These are phyloP conservation scores for Epsilonema sp. DNA, from an alignment of 2,888 invertebrate species.

Conservation along the genomic window DNA sequence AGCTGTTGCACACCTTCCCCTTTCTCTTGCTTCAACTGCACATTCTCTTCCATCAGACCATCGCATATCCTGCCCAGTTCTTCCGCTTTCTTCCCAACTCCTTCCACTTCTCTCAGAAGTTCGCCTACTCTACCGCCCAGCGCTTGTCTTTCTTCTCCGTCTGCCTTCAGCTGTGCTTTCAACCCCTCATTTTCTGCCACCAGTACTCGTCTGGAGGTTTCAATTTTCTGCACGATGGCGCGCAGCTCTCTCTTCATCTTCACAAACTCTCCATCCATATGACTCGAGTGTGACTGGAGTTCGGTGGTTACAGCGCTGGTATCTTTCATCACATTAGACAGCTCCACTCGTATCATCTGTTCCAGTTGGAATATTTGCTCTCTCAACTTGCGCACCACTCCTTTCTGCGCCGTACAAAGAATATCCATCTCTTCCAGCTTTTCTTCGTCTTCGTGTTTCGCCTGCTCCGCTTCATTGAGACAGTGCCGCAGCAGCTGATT, in stretches of 20 bases:
- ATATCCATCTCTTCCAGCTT: conserved; percentile 1
- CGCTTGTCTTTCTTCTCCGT: too few species aligned
- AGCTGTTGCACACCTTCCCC: conserved; percentile 11
- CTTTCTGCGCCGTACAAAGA: background rate
- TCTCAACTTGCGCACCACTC: background rate
- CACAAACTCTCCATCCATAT: too few species aligned
- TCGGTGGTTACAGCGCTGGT: too few species aligned
- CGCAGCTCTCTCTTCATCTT: too few species aligned
- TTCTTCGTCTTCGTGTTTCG: conserved; percentile 9
- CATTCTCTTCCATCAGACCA: conserved; percentile 8
- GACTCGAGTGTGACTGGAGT: too few species aligned
- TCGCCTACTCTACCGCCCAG: too few species aligned
- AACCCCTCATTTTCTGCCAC: too few species aligned
- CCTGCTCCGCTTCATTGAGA: conserved; percentile 10
- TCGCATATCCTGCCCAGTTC: background rate
- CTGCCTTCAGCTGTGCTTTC: too few species aligned
- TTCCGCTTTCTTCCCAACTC: background rate
- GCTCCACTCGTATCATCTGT: background rate
- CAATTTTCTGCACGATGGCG: too few species aligned
- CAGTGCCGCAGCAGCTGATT: conserved; percentile 11
- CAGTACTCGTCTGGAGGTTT: too few species aligned
- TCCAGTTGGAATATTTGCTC: background rate
- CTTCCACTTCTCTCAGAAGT: too few species aligned
- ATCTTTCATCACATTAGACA: too few species aligned
- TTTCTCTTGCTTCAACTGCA: conserved; percentile 20